Evolutionary conservation across 2,888 invertebrate species (phyloP), one percentile per base, ranked within the genome.

Genomic region (Isotomurus palustris): DNA sequence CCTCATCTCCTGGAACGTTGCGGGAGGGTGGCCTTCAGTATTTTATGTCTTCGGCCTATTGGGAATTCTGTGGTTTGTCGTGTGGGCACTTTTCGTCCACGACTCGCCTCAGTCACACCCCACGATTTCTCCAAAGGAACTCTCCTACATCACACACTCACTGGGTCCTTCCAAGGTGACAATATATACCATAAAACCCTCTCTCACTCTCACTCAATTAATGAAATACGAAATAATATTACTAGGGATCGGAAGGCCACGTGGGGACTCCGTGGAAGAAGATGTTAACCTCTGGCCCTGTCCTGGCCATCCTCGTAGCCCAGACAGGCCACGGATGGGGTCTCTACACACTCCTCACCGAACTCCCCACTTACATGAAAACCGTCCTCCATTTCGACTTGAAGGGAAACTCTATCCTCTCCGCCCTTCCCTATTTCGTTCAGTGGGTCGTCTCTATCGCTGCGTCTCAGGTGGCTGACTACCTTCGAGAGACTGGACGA

Each of bases 21-120:
- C 80, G 66, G 86, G 84, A 14, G 91, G 92, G 1, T 92, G 92
- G 92, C 90, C 91, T 0, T 80, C 89, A 10, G 87, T 90, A 44
- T 92, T 92, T 77, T 92, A 92, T 73, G 76, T 91, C 53, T 89
- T 91, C 72, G 91, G 91, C 1, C 75, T 83, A 1, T 75, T 87
- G 24, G 89, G 90, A 1, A 81, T 90, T 4, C 61, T 91, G 10
- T 93, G 93, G 93, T 91, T 88, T 70, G 72, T 81, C 21, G 84
- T 84, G 68, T 91, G 90, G 90, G 78, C 85, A 73, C 78, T 83
- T 51, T 77, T 88, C 35, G 81, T 88, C 1, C 88, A 83, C 71
- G 87, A 89, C 68, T 80, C 83, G 14, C 90, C 90, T 0, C 81
- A 82, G 8, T 76, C 76, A 28, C 89, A 90, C 77, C 87, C 87